Percentiles rank a stretch among this genome's conserved stretches.
phyloP scores from a whole-genome alignment of 2,113 vertebrate genomes.

The Tenebrosternarchus preto region DNA sequence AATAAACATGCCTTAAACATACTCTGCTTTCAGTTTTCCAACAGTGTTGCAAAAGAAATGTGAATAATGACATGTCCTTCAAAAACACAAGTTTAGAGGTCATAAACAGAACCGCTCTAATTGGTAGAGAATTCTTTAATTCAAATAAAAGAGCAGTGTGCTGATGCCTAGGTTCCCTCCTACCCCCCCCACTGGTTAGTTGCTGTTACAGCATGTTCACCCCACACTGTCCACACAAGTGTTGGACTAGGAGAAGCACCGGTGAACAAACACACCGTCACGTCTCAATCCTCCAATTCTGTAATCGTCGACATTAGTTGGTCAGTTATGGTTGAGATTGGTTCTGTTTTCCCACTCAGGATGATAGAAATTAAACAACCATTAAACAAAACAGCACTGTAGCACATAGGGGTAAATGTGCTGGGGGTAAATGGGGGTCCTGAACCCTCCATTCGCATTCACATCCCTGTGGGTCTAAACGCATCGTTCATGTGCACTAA shows the following conservation, averaged over 20 bases:
- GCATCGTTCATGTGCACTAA: too few species aligned
- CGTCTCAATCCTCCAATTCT: background rate
- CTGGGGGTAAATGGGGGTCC: too few species aligned
- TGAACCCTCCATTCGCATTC: too few species aligned
- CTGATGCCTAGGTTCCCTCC: background rate
- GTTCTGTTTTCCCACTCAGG: too few species aligned
- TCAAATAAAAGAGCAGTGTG: background rate
- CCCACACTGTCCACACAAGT: background rate
- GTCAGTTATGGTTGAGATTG: background rate
- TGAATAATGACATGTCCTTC: background rate
- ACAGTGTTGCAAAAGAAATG: background rate
- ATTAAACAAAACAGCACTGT: too few species aligned
- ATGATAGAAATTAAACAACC: too few species aligned
- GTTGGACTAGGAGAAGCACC: background rate
- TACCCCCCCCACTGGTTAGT: slow-evolving; percentile 44
- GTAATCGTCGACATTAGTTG: background rate
- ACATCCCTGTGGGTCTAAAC: too few species aligned
- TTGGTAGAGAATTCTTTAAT: background rate
- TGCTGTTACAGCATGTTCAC: slow-evolving; percentile 16
- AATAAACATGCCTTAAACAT: too few species aligned
- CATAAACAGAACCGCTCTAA: background rate
- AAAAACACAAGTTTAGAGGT: background rate
- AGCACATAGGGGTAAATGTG: too few species aligned
- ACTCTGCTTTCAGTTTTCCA: background rate
- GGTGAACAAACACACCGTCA: slow-evolving; percentile 20